Base-by-base conservation (phyloP, 2,797 vertebrate genomes). In the Intellagama lesueurii region DNA sequence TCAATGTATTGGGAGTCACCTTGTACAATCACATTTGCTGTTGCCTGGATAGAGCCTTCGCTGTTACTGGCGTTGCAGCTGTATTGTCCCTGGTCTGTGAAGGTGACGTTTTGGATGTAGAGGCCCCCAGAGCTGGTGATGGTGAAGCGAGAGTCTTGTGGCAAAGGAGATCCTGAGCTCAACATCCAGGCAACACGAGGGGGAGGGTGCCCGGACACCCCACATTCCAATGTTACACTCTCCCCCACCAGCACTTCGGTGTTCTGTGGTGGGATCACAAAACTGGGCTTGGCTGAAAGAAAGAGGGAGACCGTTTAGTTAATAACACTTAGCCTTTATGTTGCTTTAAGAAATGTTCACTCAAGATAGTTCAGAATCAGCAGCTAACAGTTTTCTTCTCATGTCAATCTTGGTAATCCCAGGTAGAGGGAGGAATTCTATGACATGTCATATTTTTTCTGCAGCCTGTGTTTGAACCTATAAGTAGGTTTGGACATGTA, bases 181-280 rank as follows among this genome's bases (percentile, higher is more conserved):
- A 95, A 89, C 60, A 92, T 96, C 97, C 97, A 97, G 90, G 89
- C 93, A 91, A 97, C 78, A 30, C 76, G 93, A 26, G 97, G 96
- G 0, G 86, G 90, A 8, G 97, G 97, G 26, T 96, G 95, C 24
- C 97, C 97, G 0, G 96, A 96, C 44, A 97, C 97, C 49, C 96
- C 95, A 32, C 97, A 97, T 90, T 97, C 97, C 91, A 97, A 90
- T 44, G 97, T 97, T 87, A 97, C 93, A 0, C 96, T 97, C 87
- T 96, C 93, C 72, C 96, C 97, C 1, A 96, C 40, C 88, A 97
- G 92, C 30, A 96, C 97, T 94, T 97, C 97, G 0, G 97, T 97
- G 94, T 96, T 97, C 92, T 97, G 96, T 0, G 97, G 97, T 64
- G 96, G 96, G 93, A 97, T 97, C 81, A 97, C 96, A 76, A 97